These are phyloP conservation scores for Alcis repandata DNA, from an alignment of 2,888 invertebrate species.

Conservation along the genomic window DNA sequence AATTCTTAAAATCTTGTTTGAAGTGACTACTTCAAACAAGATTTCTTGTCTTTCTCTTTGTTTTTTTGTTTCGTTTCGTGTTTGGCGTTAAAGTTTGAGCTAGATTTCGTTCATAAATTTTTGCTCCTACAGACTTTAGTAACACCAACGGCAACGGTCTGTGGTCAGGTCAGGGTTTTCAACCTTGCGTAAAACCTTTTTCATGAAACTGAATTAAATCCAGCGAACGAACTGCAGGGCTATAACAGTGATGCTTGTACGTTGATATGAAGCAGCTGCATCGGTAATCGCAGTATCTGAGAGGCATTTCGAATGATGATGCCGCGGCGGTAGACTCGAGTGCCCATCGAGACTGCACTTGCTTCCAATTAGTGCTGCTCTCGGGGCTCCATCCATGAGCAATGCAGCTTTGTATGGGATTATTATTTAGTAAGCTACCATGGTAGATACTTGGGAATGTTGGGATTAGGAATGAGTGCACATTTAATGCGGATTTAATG, in stretches of 20 bases:
- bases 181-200: too few species aligned
- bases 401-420: conserved; percentile 29
- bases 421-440: conserved; percentile 13
- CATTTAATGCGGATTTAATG: conserved; percentile 1
- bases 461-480: background rate
- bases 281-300: conserved; percentile 46
- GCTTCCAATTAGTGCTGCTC: conserved; percentile 73
- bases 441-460: too few species aligned
- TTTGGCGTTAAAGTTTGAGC: background rate
- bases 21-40: too few species aligned
- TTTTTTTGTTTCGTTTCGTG: too few species aligned
- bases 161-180: too few species aligned
- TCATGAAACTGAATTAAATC: background rate
- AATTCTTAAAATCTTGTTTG: conserved; percentile 2
- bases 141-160: too few species aligned
- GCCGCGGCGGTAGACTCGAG: conserved; percentile 40
- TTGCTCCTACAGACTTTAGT: too few species aligned
- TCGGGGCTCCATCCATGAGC: conserved; percentile 44
- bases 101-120: too few species aligned
- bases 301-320: conserved; percentile 18
- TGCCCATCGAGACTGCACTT: conserved; percentile 71
- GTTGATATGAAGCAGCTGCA: conserved; percentile 75
- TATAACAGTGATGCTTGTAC: conserved; percentile 69
- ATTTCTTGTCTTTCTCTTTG: too few species aligned
- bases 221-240: conserved; percentile 1